These are phyloP conservation scores for Aurelia sp. DNA, from an alignment of 30 jellyfish, hydroid and myxozoan species.

Conservation along the genomic window DNA sequence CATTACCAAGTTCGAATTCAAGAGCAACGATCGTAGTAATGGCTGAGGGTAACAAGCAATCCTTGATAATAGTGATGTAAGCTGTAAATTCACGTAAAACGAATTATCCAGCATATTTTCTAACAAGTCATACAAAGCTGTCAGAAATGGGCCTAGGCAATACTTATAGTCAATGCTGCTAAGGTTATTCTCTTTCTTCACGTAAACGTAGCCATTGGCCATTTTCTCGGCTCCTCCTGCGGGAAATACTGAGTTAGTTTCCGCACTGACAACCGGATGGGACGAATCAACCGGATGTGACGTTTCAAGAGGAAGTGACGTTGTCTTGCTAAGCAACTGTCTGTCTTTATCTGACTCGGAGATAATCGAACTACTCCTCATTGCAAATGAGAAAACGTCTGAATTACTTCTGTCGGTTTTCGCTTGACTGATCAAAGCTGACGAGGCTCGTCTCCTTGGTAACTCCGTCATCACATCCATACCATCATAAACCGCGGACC, in stretches of 20 bases:
- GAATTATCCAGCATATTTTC: constrained; percentile 81
- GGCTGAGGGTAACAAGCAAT: constrained; percentile 99
- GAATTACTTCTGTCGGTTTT: constrained; percentile 47
- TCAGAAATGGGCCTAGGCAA: constrained; percentile 90
- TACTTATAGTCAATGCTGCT: constrained; percentile 36
- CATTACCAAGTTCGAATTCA: constrained; percentile 86
- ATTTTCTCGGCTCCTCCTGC: not conserved
- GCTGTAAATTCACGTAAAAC: constrained; percentile 74
- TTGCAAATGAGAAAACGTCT: constrained; percentile 40
- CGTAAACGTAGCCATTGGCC: constrained; percentile 33
- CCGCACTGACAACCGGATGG: not conserved
- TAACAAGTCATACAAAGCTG: constrained; percentile 74
- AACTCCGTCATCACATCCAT: constrained; percentile 94
- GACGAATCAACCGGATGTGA: not conserved
- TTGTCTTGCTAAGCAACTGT: not conserved
- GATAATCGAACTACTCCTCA: constrained; percentile 24
- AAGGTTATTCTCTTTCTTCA: not conserved
- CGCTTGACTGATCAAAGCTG: constrained; percentile 49
- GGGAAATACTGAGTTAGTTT: not conserved
- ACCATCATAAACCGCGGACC: constrained; percentile 98
- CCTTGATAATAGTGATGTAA: constrained; percentile 87
- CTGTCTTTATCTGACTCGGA: constrained; percentile 17
- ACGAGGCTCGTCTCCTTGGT: constrained; percentile 61
- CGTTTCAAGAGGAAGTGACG: not conserved
- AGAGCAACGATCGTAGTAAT: constrained; percentile 84